Conservation (phyloP, 2,888 invertebrate species). For the Tachina fera region DNA sequence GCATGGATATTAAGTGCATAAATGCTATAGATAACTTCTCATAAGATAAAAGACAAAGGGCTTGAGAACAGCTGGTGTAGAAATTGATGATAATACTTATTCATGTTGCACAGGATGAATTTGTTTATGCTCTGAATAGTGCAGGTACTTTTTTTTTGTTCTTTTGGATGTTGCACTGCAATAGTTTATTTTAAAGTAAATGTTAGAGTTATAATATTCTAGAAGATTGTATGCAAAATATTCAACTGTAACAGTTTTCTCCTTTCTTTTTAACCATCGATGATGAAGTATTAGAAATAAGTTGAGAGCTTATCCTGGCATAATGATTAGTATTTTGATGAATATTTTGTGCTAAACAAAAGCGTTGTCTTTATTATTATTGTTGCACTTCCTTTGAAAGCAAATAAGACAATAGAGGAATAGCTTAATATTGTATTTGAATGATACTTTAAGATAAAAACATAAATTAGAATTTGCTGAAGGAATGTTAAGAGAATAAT, state of each 20-base stretch:
- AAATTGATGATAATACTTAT: slow-evolving; percentile 63
- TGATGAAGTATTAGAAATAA: slow-evolving; percentile 27
- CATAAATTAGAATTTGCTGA: too few relatives aligned
- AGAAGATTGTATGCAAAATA: neutral
- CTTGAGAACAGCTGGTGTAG: slow-evolving; percentile 64
- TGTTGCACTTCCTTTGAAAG: slow-evolving; percentile 5
- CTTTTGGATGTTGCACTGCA: too few relatives aligned
- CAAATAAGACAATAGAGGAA: too few relatives aligned
- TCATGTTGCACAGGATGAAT: slow-evolving; percentile 19
- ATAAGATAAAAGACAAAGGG: slow-evolving; percentile 64
- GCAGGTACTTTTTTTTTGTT: too few relatives aligned
- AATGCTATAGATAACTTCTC: slow-evolving; percentile 62
- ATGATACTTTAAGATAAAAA: too few relatives aligned
- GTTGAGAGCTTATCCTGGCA: slow-evolving; percentile 46
- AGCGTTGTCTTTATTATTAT: slow-evolving; percentile 52
- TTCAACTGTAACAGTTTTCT: neutral
- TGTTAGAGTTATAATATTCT: neutral
- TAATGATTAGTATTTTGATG: slow-evolving; percentile 42
- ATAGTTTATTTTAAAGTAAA: too few relatives aligned
- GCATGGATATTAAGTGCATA: slow-evolving; percentile 53
- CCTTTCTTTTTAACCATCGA: neutral
- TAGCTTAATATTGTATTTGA: too few relatives aligned
- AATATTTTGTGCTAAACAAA: slow-evolving; percentile 49
- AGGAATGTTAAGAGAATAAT: too few relatives aligned
- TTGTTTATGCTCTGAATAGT: too few relatives aligned